Conservation (phyloP, 2,888 invertebrate genomes). For the Diadegma fenestrale region DNA sequence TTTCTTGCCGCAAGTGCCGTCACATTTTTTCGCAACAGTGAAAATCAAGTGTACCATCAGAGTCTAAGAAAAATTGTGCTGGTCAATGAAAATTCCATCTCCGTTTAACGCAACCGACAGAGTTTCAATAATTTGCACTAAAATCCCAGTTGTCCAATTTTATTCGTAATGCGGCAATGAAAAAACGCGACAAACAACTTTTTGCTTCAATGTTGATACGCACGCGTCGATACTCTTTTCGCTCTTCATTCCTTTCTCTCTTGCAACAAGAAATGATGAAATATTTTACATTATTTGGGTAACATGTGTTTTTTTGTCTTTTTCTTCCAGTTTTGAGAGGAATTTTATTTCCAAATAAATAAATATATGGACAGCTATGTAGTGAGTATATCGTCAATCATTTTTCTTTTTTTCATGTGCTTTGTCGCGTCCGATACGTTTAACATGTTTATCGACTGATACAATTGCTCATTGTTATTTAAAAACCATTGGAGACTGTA, state of each 20-base stretch:
- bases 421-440: neutral
- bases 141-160: neutral
- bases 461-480: neutral
- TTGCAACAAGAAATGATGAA: neutral
- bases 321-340: conserved; percentile 78
- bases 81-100: neutral
- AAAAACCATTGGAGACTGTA: neutral
- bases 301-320: conserved; percentile 70
- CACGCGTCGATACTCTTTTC: neutral
- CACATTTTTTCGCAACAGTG: neutral
- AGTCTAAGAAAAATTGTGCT: neutral
- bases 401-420: neutral
- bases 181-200: neutral
- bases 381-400: conserved; percentile 85
- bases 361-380: conserved; percentile 86
- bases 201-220: neutral
- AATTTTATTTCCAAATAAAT: conserved; percentile 82
- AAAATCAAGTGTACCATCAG: neutral
- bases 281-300: neutral
- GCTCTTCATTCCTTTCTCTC: neutral
- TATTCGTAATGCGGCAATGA: neutral
- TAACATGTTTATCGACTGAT: neutral
- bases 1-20: neutral
- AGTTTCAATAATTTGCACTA: neutral
- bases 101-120: neutral